Base-by-base conservation (phyloP, 2,888 invertebrate genomes). In the Hylaea fasciaria region DNA sequence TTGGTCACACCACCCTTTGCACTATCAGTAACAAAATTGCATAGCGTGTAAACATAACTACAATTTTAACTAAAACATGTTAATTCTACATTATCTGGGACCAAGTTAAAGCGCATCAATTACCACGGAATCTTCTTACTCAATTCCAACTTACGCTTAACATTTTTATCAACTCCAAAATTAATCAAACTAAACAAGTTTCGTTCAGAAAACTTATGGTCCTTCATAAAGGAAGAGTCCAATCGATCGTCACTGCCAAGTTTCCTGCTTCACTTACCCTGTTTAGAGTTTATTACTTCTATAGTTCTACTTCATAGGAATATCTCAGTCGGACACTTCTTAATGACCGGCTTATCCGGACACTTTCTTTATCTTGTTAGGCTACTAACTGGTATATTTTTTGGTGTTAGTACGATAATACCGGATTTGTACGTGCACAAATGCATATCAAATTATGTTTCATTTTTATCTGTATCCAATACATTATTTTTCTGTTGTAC, bases 231-330 rank as follows among this genome's bases (percentile, higher is more conserved):
- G 44, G 16, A 54, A 16, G 22, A 48, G 50, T 47, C 43, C 35
- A 28, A 16, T 12, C 44, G 17, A 45, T 35, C 37, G 44, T 49
- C 49, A 53, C n/a, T 39, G 13, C 22, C 45, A 55, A 60, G 60
- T 54, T 60, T 50, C 50, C 41, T 58, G 55, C 43, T 44, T 43
- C 39, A 32, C 46, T 52, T 65, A 4, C 58, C 59, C 61, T 60
- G 53, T 65, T 65, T 60, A 63, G 54, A 64, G 61, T 64, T 68
- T 68, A 70, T 64, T 66, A 61, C 65, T 53, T 65, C 61, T 62
- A 45, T 45, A 52, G 12, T 12, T 17, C 22, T 37, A 37, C 13
- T 58, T 37, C 11, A 11, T 58, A 53, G 44, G 41, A 41, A n/a
- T 58, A 35, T 0, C n/a, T 13, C 8, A 22, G 40, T 45, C 57